phyloP scores from a whole-genome alignment of 1,140 invertebrate genomes.

The Vanessa atalanta region DNA sequence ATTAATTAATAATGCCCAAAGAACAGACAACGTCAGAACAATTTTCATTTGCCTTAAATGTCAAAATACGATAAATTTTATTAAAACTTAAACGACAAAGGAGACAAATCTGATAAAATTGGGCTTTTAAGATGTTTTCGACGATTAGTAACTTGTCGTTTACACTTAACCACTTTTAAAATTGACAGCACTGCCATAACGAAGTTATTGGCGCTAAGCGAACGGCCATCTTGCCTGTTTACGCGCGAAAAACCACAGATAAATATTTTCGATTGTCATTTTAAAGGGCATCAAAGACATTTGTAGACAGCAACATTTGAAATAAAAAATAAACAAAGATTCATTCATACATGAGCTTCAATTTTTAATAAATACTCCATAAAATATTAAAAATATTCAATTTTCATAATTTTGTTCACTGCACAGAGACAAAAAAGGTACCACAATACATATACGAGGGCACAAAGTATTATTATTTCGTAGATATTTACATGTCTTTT shows the following conservation, averaged over 20 bases:
- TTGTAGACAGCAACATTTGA: no score
- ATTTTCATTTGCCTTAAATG: constrained; percentile 15
- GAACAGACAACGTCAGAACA: constrained; percentile 21
- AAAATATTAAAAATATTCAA: no score
- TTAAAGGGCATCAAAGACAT: neutral
- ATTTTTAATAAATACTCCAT: no score
- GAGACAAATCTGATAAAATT: constrained; percentile 49
- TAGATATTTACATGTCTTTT: no score
- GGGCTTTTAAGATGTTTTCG: constrained; percentile 51
- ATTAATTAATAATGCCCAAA: no score
- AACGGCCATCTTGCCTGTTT: constrained; percentile 29
- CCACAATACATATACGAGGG: no score
- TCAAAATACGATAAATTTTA: constrained; percentile 34
- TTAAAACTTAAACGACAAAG: constrained; percentile 27
- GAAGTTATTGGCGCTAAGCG: constrained; percentile 34
- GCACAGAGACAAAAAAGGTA: no score
- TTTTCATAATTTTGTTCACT: no score
- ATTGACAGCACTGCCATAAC: constrained; percentile 43
- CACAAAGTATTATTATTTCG: no score
- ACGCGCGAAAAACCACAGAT: constrained; percentile 13
- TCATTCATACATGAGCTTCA: no score
- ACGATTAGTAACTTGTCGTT: constrained; percentile 46
- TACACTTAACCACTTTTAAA: constrained; percentile 45
- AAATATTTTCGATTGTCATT: constrained; percentile 24
- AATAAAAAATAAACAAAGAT: no score